Percentiles rank a stretch among this genome's conserved stretches.
phyloP scores from a whole-genome alignment of 2,888 invertebrate species.

The Electrophaes corylata region DNA sequence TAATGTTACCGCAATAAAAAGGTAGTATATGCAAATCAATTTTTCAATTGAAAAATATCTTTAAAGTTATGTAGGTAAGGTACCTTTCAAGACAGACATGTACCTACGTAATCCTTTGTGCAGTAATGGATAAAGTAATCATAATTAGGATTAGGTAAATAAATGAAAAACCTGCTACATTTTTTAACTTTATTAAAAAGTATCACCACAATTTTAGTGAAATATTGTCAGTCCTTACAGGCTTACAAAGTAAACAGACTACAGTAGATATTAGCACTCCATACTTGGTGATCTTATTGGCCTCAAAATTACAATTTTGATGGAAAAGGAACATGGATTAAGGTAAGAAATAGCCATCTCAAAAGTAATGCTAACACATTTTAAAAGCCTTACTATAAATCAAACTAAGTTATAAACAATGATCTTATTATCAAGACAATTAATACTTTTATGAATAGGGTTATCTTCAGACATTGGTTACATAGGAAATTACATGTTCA shows the following conservation, averaged over 20 bases:
- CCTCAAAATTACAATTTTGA: slow-evolving; percentile 11
- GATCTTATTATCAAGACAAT: slow-evolving; percentile 31
- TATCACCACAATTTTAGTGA: slow-evolving; percentile 75
- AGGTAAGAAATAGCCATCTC: slow-evolving; percentile 13
- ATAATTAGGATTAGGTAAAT: no score
- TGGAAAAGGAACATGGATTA: slow-evolving; percentile 10
- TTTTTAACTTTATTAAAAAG: slow-evolving; percentile 72
- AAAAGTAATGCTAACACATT: slow-evolving; percentile 21
- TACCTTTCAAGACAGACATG: no score
- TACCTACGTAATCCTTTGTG: no score
- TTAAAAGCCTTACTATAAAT: slow-evolving; percentile 21
- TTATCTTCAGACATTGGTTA: slow-evolving; percentile 13
- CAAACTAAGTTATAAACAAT: slow-evolving; percentile 30
- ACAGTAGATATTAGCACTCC: slow-evolving; percentile 15
- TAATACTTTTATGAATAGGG: slow-evolving; percentile 30
- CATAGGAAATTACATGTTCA: slow-evolving; percentile 26
- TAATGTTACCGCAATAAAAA: slow-evolving; percentile 62
- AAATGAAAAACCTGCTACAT: slow-evolving; percentile 35
- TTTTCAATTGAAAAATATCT: slow-evolving; percentile 6
- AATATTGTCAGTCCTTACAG: slow-evolving; percentile 70
- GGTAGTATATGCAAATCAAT: neutral
- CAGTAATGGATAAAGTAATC: no score
- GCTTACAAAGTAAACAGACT: slow-evolving; percentile 45
- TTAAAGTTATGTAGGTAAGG: no score
- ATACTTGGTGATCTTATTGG: slow-evolving; percentile 11